A percentile compares a stretch with the other conserved stretches of the same genome.
phyloP scores from a whole-genome alignment of 2,797 vertebrate genomes.

The Gymnodraco acuticeps region DNA sequence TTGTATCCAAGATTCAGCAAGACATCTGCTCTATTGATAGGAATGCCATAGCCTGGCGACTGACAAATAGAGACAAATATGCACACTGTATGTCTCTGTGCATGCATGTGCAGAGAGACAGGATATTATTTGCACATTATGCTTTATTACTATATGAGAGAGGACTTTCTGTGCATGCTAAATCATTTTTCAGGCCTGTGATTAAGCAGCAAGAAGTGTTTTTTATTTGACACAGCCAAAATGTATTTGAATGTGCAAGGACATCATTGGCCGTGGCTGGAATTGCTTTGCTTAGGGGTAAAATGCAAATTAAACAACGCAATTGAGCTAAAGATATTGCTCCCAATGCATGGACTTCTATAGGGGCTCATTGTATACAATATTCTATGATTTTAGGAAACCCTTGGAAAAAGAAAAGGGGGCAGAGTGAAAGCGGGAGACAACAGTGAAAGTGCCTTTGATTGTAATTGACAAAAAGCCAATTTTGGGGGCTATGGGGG shows the following conservation, averaged over 20 bases:
- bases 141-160: background rate
- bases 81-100: background rate
- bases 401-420: background rate
- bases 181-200: slow-evolving; percentile 47
- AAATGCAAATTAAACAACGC: slow-evolving; percentile 17
- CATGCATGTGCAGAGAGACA: background rate
- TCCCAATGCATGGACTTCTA: slow-evolving; percentile 5
- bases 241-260: slow-evolving; percentile 1
- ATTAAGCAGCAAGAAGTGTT: background rate
- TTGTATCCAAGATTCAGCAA: slow-evolving; percentile 53
- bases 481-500: slow-evolving; percentile 84
- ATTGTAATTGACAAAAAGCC: slow-evolving; percentile 94
- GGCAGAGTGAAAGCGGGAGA: slow-evolving; percentile 14
- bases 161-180: background rate
- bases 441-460: slow-evolving; percentile 85
- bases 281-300: slow-evolving; percentile 28
- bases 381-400: slow-evolving; percentile 60
- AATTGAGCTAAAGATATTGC: slow-evolving; percentile 1
- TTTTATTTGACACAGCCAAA: slow-evolving; percentile 8
- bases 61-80: slow-evolving; percentile 25
- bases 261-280: slow-evolving; percentile 34
- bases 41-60: slow-evolving; percentile 37
- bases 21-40: slow-evolving; percentile 61
- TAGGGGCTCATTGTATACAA: slow-evolving; percentile 28
- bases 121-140: background rate